Conservation (phyloP, 1,140 invertebrate species). For the Pissodes strobi region DNA sequence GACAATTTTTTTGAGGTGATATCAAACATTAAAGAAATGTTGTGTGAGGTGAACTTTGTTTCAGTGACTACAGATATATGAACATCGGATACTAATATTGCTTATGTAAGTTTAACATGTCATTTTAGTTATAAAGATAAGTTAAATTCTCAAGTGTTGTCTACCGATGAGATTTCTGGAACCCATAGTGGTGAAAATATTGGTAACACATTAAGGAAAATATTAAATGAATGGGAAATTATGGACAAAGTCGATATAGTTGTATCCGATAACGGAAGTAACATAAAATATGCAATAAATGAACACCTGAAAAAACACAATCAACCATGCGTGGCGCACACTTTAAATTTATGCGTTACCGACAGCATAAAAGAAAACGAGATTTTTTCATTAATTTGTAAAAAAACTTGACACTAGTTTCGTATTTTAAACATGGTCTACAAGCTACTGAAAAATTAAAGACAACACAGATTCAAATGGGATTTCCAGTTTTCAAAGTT, state of each 20-base stretch:
- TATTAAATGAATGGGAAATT: background rate
- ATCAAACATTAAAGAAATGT: too few species aligned
- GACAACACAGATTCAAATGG: constrained; percentile 36
- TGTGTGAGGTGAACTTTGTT: too few species aligned
- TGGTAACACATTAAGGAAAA: background rate
- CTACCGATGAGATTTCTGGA: background rate
- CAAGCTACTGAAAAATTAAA: constrained; percentile 34
- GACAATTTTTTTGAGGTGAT: too few species aligned
- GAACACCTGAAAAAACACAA: background rate
- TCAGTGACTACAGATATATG: too few species aligned
- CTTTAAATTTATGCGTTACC: background rate
- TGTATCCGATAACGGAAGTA: background rate
- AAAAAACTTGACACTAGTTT: too few species aligned
- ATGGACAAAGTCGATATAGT: background rate
- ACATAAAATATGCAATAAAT: too few species aligned
- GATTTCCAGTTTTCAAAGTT: constrained; percentile 37
- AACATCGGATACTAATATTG: too few species aligned
- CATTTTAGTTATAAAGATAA: too few species aligned
- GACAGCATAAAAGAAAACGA: constrained; percentile 14
- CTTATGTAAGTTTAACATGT: too few species aligned
- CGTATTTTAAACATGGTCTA: constrained; percentile 41
- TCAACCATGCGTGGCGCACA: background rate
- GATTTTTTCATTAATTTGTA: constrained; percentile 24
- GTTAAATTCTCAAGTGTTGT: background rate
- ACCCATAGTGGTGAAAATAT: constrained; percentile 4